phyloP scores from a whole-genome alignment of 2,888 invertebrate species.

The Eupithecia centaureata region DNA sequence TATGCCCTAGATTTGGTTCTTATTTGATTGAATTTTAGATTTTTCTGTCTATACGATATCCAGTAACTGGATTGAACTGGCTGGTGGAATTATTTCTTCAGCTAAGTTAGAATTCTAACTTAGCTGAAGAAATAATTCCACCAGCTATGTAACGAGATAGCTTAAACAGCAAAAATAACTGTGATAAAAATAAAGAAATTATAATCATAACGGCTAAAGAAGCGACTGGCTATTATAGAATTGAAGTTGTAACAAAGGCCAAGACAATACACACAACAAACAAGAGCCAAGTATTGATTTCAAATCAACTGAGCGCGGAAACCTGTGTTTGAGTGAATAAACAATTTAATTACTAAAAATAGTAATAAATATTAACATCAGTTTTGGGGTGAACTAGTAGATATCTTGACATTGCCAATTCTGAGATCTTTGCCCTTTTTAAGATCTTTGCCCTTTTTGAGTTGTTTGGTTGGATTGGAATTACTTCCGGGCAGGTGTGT shows the following conservation, averaged over 20 bases:
- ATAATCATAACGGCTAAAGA: neutral
- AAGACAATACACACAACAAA: constrained; percentile 47
- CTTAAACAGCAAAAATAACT: neutral
- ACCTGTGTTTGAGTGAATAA: constrained; percentile 15
- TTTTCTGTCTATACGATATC: neutral
- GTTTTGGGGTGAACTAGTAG: constrained; percentile 35
- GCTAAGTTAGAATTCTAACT: too few species aligned
- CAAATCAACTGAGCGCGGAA: constrained; percentile 45
- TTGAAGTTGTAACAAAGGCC: constrained; percentile 34
- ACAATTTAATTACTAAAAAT: neutral
- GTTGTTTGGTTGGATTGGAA: constrained; percentile 12
- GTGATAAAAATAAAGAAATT: neutral
- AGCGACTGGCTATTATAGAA: neutral
- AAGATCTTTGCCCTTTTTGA: constrained; percentile 8
- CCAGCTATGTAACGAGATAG: neutral
- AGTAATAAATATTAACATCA: neutral
- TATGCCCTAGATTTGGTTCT: neutral
- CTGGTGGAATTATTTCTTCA: too few species aligned
- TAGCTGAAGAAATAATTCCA: neutral
- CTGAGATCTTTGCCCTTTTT: constrained; percentile 42
- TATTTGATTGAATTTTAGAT: neutral
- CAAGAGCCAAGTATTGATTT: constrained; percentile 52
- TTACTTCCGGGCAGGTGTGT: constrained; percentile 36
- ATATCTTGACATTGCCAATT: constrained; percentile 51
- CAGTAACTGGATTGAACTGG: too few species aligned